A percentile compares a stretch with the other conserved stretches of the same genome.
These are phyloP conservation scores for Ceratoteleas bidentatus DNA, from an alignment of 1,140 invertebrate species.

Conservation along the genomic window DNA sequence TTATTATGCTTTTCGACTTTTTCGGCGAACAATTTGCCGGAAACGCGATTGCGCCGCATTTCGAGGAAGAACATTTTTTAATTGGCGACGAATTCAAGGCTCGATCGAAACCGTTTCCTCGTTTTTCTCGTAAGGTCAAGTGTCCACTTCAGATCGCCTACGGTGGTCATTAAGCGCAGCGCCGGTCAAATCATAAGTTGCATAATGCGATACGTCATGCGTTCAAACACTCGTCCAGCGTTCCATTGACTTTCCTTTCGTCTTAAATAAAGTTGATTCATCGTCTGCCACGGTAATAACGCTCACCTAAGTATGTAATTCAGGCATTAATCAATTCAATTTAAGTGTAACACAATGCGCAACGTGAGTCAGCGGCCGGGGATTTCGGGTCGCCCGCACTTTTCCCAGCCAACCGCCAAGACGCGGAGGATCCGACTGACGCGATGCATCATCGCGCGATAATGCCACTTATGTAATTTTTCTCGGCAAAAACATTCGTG, in stretches of 20 bases:
- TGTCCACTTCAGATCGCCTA: conserved; percentile 39
- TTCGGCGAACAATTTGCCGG: background rate
- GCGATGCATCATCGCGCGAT: background rate
- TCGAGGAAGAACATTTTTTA: background rate
- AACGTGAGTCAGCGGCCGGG: conserved; percentile 37
- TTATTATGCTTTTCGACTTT: background rate
- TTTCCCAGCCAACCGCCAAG: conserved; percentile 16
- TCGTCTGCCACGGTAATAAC: conserved; percentile 51
- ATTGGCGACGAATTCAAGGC: background rate
- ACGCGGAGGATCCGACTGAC: conserved; percentile 3
- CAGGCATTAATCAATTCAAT: conserved; percentile 51
- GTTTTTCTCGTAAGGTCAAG: conserved; percentile 47
- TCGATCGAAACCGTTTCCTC: conserved; percentile 19
- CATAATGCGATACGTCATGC: conserved; percentile 61
- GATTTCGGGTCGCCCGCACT: background rate
- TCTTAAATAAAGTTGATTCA: conserved; percentile 56
- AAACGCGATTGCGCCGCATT: background rate
- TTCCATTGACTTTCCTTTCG: conserved; percentile 62
- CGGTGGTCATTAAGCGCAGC: conserved; percentile 28
- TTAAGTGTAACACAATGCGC: conserved; percentile 38
- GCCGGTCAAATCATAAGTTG: conserved; percentile 50
- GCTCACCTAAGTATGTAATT: conserved; percentile 53
- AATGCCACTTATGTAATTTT: conserved; percentile 1
- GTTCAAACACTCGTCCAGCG: conserved; percentile 57
- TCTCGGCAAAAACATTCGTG: background rate